phyloP scores from a whole-genome alignment of 2,113 vertebrate species.

The Spheniscus mendiculus region DNA sequence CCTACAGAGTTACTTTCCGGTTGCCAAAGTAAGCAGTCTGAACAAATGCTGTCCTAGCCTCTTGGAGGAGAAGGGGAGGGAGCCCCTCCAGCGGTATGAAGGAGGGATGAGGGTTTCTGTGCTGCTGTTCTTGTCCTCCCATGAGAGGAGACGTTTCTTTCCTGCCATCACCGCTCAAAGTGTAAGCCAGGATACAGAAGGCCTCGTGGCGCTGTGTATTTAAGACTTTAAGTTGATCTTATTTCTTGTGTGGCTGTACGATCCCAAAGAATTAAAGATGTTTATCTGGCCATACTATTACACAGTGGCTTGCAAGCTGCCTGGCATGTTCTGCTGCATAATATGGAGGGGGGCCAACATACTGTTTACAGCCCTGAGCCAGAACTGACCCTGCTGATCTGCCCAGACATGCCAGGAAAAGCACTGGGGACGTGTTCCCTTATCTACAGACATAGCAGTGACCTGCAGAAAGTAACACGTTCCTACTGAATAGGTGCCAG shows the following conservation, averaged over 20 bases:
- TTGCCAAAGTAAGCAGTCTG: not conserved
- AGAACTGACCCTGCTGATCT: conserved; percentile 10
- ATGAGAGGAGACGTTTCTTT: not conserved
- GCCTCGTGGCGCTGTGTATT: not conserved
- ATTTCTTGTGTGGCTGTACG: not conserved
- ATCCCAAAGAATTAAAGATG: not conserved
- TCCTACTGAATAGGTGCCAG: not conserved
- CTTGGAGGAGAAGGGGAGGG: too few species aligned
- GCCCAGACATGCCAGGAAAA: not conserved
- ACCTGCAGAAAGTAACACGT: not conserved
- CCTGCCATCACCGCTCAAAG: not conserved
- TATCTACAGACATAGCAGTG: not conserved
- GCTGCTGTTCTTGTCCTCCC: not conserved
- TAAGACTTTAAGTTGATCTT: not conserved
- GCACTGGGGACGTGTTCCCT: not conserved
- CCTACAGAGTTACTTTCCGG: not conserved
- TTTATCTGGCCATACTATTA: not conserved
- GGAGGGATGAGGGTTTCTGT: not conserved
- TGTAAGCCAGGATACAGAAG: not conserved
- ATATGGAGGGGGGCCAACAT: not conserved
- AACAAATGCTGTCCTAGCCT: not conserved
- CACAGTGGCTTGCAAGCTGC: not conserved
- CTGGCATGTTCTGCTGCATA: not conserved
- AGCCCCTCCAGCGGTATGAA: fast-evolving
- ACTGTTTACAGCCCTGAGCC: not conserved